Percentiles rank a stretch among this genome's conserved stretches.
These are phyloP conservation scores for Popillia japonica DNA, from an alignment of 1,140 invertebrate species.

Conservation along the genomic window DNA sequence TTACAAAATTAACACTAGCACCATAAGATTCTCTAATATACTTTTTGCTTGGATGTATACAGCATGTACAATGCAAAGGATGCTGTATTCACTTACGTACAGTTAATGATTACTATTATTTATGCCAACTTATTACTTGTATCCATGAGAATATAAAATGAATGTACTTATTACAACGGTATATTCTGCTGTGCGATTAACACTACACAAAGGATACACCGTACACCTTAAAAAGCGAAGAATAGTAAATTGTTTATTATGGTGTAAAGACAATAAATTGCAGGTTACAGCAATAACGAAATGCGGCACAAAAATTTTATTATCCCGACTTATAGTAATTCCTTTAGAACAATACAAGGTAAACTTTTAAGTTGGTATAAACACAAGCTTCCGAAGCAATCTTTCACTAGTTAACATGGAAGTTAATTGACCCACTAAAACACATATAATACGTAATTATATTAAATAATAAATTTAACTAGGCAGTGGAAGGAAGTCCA, in stretches of 20 bases:
- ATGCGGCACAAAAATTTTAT: no score
- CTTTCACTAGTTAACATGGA: neutral
- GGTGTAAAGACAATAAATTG: neutral
- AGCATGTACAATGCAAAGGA: neutral
- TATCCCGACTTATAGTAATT: no score
- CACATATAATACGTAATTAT: neutral
- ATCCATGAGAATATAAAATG: slow-evolving; percentile 6
- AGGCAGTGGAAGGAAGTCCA: neutral
- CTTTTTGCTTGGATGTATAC: neutral
- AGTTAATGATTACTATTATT: neutral
- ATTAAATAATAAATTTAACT: neutral
- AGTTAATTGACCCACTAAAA: slow-evolving; percentile 21
- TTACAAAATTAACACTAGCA: no score
- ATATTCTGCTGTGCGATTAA: neutral
- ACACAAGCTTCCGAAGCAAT: no score
- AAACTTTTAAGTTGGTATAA: no score
- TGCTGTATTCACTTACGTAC: neutral
- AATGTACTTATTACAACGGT: neutral
- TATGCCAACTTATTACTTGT: neutral
- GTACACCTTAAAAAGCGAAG: neutral
- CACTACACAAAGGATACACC: neutral
- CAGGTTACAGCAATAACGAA: neutral
- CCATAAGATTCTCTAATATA: neutral
- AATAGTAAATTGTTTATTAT: neutral
- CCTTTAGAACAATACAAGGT: no score